phyloP scores from a whole-genome alignment of 2,797 vertebrate species.

The Tarsius wallacei region DNA sequence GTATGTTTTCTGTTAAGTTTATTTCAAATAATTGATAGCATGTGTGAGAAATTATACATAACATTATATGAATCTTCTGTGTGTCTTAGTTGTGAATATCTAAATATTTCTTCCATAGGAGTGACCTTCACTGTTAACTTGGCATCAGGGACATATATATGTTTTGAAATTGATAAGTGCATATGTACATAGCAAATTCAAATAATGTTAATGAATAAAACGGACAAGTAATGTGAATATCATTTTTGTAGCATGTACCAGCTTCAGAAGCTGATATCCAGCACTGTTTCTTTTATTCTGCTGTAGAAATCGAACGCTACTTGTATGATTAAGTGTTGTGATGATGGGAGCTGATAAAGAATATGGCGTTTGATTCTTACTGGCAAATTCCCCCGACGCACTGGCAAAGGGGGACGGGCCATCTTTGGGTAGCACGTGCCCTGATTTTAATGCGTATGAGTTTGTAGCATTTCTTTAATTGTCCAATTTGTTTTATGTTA shows the following conservation, averaged over 20 bases:
- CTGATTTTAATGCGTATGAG: conserved; percentile 25
- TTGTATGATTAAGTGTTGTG: conserved; percentile 25
- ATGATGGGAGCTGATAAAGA: conserved; percentile 23
- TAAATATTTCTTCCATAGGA: conserved; percentile 20
- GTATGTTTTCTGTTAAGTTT: conserved; percentile 58
- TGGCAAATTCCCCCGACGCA: background rate
- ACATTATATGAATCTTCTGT: conserved; percentile 38
- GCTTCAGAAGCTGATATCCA: conserved; percentile 23
- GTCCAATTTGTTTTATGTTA: conserved; percentile 85
- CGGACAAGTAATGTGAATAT: background rate
- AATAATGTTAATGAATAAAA: background rate
- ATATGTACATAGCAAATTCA: conserved; percentile 24
- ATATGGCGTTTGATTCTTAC: background rate
- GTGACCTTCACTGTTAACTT: background rate
- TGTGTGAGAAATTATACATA: conserved; percentile 35
- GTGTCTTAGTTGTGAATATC: conserved; percentile 58
- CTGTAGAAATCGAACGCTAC: background rate
- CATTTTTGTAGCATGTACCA: conserved; percentile 34
- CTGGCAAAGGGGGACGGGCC: background rate
- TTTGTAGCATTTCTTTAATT: conserved; percentile 83
- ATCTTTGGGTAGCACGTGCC: conserved; percentile 54
- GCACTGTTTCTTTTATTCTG: background rate
- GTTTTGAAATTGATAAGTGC: conserved; percentile 23
- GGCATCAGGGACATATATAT: background rate
- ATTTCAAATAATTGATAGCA: conserved; percentile 73